phyloP scores from a whole-genome alignment of 1,140 invertebrate species.

The Nomia melanderi region DNA sequence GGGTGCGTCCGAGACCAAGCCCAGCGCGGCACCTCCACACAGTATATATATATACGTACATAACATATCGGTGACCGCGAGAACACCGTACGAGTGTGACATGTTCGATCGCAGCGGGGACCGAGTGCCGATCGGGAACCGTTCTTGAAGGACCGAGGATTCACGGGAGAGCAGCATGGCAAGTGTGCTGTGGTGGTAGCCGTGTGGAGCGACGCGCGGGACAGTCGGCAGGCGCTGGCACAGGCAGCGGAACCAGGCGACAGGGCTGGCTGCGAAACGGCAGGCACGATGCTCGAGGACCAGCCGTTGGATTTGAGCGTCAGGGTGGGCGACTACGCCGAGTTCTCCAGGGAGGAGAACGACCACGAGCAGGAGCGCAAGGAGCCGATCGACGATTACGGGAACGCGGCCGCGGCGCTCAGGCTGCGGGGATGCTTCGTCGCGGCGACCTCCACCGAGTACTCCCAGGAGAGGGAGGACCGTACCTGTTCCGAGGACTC shows the following conservation, averaged over 20 bases:
- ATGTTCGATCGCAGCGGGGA: slow-evolving; percentile 35
- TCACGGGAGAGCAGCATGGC: slow-evolving; percentile 46
- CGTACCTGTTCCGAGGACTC: slow-evolving; percentile 87
- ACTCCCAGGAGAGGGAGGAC: slow-evolving; percentile 79
- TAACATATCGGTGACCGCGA: too few species aligned
- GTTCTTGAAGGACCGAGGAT: slow-evolving; percentile 2
- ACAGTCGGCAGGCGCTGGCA: neutral
- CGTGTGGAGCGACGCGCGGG: neutral
- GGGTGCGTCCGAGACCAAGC: too few species aligned
- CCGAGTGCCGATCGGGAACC: slow-evolving; percentile 13
- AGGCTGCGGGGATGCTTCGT: slow-evolving; percentile 66
- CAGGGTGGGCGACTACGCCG: slow-evolving; percentile 75
- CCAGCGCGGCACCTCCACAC: too few species aligned
- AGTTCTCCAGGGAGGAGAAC: slow-evolving; percentile 64
- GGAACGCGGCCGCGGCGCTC: slow-evolving; percentile 61
- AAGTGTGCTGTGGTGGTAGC: slow-evolving; percentile 47
- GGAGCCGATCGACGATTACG: slow-evolving; percentile 68
- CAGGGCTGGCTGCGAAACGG: neutral
- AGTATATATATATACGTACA: too few species aligned
- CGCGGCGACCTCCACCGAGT: slow-evolving; percentile 61
- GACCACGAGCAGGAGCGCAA: slow-evolving; percentile 61
- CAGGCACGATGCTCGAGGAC: slow-evolving; percentile 76
- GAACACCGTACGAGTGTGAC: too few species aligned
- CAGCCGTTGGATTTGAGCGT: slow-evolving; percentile 79
- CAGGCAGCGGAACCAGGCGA: neutral